phyloP scores from a whole-genome alignment of 2,888 invertebrate species.

The Hydropsyche betteni region DNA sequence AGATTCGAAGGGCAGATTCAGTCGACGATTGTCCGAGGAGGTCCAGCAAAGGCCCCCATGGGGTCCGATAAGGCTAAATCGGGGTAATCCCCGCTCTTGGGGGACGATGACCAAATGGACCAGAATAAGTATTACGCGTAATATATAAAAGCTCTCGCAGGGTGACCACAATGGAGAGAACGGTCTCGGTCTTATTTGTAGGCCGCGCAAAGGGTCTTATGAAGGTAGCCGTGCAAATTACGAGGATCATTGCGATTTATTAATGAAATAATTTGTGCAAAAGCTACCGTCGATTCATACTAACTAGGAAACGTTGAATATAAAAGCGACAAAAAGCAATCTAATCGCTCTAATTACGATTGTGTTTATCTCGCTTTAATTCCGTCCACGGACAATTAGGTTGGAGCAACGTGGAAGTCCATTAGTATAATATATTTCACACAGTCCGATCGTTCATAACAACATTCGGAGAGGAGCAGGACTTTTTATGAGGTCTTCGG shows the following conservation, averaged over 20 bases:
- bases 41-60: conserved; percentile 13
- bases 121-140: conserved; percentile 25
- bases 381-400: too few species aligned
- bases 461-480: too few species aligned
- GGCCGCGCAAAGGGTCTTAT: conserved; percentile 22
- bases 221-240: conserved; percentile 18
- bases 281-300: too few species aligned
- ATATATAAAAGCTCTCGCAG: background rate
- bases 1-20: conserved; percentile 32
- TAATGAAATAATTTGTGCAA: too few species aligned
- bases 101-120: conserved; percentile 32
- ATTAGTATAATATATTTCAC: too few species aligned
- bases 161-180: conserved; percentile 19
- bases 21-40: conserved; percentile 21
- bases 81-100: conserved; percentile 28
- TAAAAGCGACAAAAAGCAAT: too few species aligned
- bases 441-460: too few species aligned
- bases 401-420: too few species aligned
- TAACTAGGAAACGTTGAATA: too few species aligned
- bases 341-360: too few species aligned
- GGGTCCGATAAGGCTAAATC: conserved; percentile 35
- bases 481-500: too few species aligned
- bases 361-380: too few species aligned
- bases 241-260: background rate
- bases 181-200: conserved; percentile 31